Percentiles rank a stretch among this genome's conserved stretches.
These are phyloP conservation scores for Coregonus clupeaformis DNA, from an alignment of 2,113 vertebrate genomes.

Conservation along the genomic window DNA sequence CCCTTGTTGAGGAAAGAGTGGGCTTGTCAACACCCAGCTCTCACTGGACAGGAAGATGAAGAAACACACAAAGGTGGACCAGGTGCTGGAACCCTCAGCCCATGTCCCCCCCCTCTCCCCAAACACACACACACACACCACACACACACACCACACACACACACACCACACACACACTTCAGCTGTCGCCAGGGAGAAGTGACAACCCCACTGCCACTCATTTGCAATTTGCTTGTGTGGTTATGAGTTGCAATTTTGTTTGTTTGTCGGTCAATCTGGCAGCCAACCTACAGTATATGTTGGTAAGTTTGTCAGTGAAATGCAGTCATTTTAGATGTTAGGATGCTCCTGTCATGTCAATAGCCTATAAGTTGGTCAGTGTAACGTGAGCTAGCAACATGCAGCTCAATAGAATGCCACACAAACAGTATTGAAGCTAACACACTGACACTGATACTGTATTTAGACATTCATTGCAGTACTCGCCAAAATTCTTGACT, in stretches of 20 bases:
- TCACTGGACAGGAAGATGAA: slow-evolving; percentile 26
- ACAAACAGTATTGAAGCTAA: not conserved
- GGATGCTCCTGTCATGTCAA: not conserved
- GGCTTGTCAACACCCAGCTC: slow-evolving; percentile 42
- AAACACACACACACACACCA: not conserved
- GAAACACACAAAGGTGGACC: slow-evolving; percentile 29
- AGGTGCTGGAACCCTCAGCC: slow-evolving; percentile 45
- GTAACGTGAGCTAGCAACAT: not conserved
- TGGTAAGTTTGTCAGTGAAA: not conserved
- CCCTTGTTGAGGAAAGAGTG: slow-evolving; percentile 46
- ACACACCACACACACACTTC: slow-evolving; percentile 37
- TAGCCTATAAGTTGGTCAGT: not conserved
- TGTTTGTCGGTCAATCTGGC: not conserved
- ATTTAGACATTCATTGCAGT: not conserved
- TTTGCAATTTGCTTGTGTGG: slow-evolving; percentile 15
- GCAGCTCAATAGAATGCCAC: not conserved
- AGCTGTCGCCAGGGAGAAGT: slow-evolving; percentile 51
- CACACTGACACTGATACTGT: not conserved
- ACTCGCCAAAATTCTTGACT: not conserved
- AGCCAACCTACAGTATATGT: not conserved
- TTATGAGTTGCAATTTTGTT: not conserved
- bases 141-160: slow-evolving; percentile 18
- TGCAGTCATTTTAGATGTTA: not conserved
- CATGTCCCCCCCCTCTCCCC: slow-evolving; percentile 59
- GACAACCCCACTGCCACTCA: slow-evolving; percentile 27